Evolutionary conservation across 2,888 invertebrate species (phyloP), one percentile per base, ranked within the genome.

Genomic region (Microctonus brassicae): DNA sequence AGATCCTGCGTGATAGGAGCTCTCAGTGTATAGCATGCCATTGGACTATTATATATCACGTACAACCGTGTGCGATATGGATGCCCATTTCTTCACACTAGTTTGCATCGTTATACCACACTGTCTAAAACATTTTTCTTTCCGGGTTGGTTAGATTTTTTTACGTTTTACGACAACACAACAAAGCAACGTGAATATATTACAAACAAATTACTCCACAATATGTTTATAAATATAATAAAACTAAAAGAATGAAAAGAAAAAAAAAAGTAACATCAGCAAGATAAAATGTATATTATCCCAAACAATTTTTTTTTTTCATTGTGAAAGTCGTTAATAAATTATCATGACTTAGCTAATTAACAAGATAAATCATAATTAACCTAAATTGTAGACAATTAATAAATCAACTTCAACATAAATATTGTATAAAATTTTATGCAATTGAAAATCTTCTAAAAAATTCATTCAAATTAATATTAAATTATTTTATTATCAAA

Each of bases 1-100:
- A 42, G 71, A 72, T 73, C 29, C 47, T 42, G 67, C 63, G 63
- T 57, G 26, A 24, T 55, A 36, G n/a, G 39, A 34, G 17, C 47
- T 47, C 47, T 47, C 29, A 7, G 47, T 47, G 47, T 47, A 47
- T 58, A 34, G 33, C 33, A 58, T 58, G 58, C 58, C 34, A 10
- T 33, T 58, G 11, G 58, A 58, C 58, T 58, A 58, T 58, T 58
- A 58, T 47, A 47, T 47, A 47, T 17, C 47, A 7, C 17, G 17
- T n/a, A 47, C 17, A 47, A 7, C 22, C 55, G 55, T 26, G 26
- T 24, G 26, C 55, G 22, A 55, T 55, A 55, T 55, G 55, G 55
- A 34, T 33, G 58, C 33, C 58, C 58, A 58, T 33, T 58, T 58
- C 33, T 70, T 26, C 39, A 24, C 33, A 26, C 52, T 42, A 10